A percentile compares a stretch with the other conserved stretches of the same genome.
Conservation (phyloP, 2,888 invertebrate genomes). For the Megalurothrips usitatus region DNA sequence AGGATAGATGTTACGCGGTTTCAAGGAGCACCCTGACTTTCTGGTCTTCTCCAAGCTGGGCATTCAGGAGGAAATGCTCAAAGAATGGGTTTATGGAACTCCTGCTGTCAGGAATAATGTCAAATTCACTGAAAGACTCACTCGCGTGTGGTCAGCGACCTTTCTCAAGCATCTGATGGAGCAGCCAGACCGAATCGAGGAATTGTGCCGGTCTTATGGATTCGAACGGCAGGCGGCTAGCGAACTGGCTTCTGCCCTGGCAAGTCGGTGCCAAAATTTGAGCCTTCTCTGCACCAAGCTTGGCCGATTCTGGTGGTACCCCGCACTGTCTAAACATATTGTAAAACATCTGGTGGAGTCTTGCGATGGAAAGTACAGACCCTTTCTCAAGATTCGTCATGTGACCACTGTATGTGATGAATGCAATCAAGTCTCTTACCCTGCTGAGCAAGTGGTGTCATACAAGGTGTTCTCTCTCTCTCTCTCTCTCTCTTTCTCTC, state of each 20-base stretch:
- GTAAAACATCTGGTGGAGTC: neutral
- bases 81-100: neutral
- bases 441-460: too few species aligned
- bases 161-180: neutral
- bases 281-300: neutral
- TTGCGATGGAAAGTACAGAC: neutral
- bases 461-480: neutral
- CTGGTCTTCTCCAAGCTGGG: neutral
- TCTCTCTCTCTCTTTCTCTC: too few species aligned
- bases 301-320: conserved; percentile 7
- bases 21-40: neutral
- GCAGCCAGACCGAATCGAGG: neutral
- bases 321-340: neutral
- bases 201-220: neutral
- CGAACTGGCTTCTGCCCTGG: neutral
- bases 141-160: neutral
- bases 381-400: neutral
- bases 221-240: neutral
- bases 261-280: neutral
- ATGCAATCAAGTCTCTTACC: too few species aligned
- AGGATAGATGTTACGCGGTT: neutral
- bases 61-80: neutral
- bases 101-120: neutral
- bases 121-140: neutral
- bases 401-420: neutral